phyloP scores from a whole-genome alignment of 2,113 vertebrate genomes.

The Mastomys coucha region DNA sequence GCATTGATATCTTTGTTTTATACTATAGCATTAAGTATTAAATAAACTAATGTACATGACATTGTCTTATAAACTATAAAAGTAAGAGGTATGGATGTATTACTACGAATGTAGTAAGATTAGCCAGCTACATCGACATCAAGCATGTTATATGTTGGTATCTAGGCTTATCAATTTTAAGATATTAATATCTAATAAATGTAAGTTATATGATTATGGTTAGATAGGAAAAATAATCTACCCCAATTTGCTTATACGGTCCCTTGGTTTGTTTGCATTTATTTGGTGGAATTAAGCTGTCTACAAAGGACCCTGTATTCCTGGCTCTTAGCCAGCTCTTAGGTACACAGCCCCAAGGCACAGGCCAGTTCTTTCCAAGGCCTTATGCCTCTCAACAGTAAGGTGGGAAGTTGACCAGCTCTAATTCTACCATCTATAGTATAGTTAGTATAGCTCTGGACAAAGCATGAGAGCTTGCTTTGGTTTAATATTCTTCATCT shows the following conservation, averaged over 20 bases:
- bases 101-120: neutral
- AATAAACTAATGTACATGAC: neutral
- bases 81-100: neutral
- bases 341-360: neutral
- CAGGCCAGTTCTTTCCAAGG: neutral
- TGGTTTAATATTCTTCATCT: neutral
- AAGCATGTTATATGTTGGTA: neutral
- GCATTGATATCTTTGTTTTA: neutral
- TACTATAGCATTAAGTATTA: neutral
- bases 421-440: rapidly evolving
- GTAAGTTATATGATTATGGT: neutral
- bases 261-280: neutral
- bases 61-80: neutral
- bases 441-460: rapidly evolving
- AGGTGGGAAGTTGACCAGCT: neutral
- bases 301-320: too few relatives aligned
- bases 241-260: neutral
- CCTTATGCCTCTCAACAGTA: neutral
- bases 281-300: neutral
- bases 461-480: neutral
- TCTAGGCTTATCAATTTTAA: neutral
- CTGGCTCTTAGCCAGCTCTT: neutral
- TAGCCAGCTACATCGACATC: neutral
- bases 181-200: neutral
- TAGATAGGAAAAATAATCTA: neutral